Base-by-base conservation (phyloP, 35 echinoderm and acorn worm species). In the Antedon bifida region DNA sequence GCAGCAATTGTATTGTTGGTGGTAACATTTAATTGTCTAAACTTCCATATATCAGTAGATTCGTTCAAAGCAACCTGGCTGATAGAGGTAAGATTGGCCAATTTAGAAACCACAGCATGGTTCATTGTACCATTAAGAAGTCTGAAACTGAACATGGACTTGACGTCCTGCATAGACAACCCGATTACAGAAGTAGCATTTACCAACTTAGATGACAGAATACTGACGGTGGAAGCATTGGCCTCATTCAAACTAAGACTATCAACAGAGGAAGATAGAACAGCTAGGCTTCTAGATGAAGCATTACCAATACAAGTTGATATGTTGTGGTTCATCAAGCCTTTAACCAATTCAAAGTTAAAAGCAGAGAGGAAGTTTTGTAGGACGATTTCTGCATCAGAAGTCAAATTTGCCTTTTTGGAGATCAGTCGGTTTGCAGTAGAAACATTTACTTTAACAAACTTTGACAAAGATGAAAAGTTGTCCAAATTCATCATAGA, bases 271-370 rank as follows among this genome's bases (percentile, higher is more conserved):
- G 78, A 81, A 39, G 86, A 77, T 2, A 35, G 46, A 30, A 83
- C 16, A 36, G 34, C 82, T 32, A 38, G 56, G 44, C 74, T 73
- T 12, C 32, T 88, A 28, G 33, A 28, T 26, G 79, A 77, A 9
- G 83, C 17, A 36, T 64, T 64, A 64, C 51, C 51, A 64, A 64
- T 64, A 64, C 23, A 19, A 2, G 51, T 64, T 11, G 19, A 64
- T 21, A 64, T 26, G 19, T 64, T 23, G 26, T 64, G 51, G 23
- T 81, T 88, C 30, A 39, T 81, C 0, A 10, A 21, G 35, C 79
- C 35, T 42, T 74, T 39, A 5, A 88, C 82, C n/a, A 28, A 75
- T 12, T 82, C 86, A 44, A 88, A 88, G 74, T 88, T 83, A 19
- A 82, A 82, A 23, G 55, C 17, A 30, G 42, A 51, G 36, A 29